These are phyloP conservation scores for Centropristis striata DNA, from an alignment of 2,113 vertebrate species.

Conservation along the genomic window DNA sequence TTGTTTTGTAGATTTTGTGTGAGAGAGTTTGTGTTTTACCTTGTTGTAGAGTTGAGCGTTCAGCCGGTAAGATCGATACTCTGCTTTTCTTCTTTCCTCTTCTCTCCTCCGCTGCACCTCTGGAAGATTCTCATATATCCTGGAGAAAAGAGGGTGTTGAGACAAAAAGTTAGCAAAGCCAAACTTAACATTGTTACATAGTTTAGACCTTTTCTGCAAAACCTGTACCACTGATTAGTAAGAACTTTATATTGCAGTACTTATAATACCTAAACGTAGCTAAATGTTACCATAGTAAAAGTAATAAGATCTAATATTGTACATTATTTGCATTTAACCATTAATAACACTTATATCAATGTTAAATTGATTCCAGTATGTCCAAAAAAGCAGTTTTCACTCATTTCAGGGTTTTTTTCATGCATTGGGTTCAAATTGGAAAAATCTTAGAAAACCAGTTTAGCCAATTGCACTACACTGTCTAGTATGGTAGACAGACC, in stretches of 20 bases:
- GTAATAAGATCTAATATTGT: no score
- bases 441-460: no score
- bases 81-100: conserved; percentile 88
- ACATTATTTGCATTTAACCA: no score
- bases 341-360: no score
- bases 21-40: conserved; percentile 53
- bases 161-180: background rate
- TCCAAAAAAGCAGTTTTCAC: no score
- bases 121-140: conserved; percentile 93
- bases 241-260: background rate
- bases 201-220: background rate
- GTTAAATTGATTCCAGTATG: no score
- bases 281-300: no score
- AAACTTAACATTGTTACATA: background rate
- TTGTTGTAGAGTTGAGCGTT: conserved; percentile 92
- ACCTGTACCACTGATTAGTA: background rate
- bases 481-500: no score
- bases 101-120: conserved; percentile 89
- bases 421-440: no score
- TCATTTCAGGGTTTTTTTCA: no score
- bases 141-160: conserved; percentile 57
- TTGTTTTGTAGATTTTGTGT: no score
- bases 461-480: no score
- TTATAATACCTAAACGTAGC: background rate
- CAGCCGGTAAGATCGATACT: conserved; percentile 88